Evolutionary conservation across 2,113 vertebrate species (phyloP).

Genomic region (Elephantulus edwardii): DNA sequence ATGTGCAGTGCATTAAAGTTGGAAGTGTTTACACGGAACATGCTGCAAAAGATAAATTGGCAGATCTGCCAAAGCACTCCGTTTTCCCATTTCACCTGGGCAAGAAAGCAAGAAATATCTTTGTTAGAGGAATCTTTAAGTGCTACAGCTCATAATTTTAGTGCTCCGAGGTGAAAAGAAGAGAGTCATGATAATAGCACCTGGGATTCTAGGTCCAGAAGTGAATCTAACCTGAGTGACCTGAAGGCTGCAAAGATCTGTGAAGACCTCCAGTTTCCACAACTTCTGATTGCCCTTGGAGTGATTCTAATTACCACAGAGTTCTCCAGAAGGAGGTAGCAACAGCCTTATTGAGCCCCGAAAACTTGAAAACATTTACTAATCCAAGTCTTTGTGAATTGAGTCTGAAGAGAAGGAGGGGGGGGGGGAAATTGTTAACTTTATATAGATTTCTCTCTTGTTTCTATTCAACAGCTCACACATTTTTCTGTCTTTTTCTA

Average conservation of each 20-base stretch:
- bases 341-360: neutral
- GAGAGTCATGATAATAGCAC: neutral
- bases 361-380: neutral
- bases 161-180: neutral
- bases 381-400: neutral
- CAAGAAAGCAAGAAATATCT: slow-evolving; percentile 60
- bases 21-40: slow-evolving; percentile 53
- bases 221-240: neutral
- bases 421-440: neutral
- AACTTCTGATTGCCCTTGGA: neutral
- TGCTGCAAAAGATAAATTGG: slow-evolving; percentile 63
- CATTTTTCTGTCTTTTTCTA: neutral
- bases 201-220: neutral
- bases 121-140: slow-evolving; percentile 34
- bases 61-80: slow-evolving; percentile 32
- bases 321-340: neutral
- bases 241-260: neutral
- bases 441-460: neutral
- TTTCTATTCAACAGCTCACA: neutral
- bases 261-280: neutral
- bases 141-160: slow-evolving; percentile 39
- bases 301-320: neutral
- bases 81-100: slow-evolving; percentile 38
- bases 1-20: slow-evolving; percentile 14
- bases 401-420: neutral